Evolutionary conservation across 2,113 vertebrate species (phyloP).

Genomic region (Talpa occidentalis): DNA sequence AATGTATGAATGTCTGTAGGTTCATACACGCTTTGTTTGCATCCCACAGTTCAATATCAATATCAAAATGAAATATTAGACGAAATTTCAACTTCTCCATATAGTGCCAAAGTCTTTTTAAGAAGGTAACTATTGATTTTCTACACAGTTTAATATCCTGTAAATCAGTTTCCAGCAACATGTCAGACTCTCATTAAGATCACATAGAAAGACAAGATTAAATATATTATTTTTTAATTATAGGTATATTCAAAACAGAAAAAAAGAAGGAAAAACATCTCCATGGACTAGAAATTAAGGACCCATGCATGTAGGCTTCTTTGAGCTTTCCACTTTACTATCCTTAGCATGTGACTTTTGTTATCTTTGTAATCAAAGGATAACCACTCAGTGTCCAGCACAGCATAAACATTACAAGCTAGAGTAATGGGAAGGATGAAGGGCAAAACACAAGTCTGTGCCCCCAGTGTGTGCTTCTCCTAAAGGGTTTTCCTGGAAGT

Average conservation of each 20-base stretch:
- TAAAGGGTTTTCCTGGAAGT: not conserved
- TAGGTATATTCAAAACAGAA: not conserved
- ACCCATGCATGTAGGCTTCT: not conserved
- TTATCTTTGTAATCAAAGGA: not conserved
- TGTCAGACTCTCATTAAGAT: slow-evolving; percentile 2
- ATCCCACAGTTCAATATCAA: not conserved
- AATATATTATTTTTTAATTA: not conserved
- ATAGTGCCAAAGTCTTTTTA: not conserved
- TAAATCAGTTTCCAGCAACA: not conserved
- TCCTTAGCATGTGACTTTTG: not conserved
- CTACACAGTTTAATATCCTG: not conserved
- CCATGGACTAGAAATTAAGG: not conserved
- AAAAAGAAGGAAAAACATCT: not conserved
- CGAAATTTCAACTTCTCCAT: not conserved
- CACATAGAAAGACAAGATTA: not conserved
- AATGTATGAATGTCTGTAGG: too few species aligned
- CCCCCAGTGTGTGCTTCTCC: not conserved
- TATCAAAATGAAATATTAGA: not conserved
- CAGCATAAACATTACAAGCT: not conserved
- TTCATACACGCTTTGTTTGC: not conserved
- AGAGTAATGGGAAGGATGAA: not conserved
- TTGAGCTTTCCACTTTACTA: not conserved
- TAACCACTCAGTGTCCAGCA: not conserved
- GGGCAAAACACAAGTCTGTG: not conserved
- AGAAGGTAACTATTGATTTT: not conserved